Percentiles rank a stretch among this genome's conserved stretches.
Evolutionary conservation across 2,888 invertebrate genomes (phyloP).

Genomic region (Cenopis cana): DNA sequence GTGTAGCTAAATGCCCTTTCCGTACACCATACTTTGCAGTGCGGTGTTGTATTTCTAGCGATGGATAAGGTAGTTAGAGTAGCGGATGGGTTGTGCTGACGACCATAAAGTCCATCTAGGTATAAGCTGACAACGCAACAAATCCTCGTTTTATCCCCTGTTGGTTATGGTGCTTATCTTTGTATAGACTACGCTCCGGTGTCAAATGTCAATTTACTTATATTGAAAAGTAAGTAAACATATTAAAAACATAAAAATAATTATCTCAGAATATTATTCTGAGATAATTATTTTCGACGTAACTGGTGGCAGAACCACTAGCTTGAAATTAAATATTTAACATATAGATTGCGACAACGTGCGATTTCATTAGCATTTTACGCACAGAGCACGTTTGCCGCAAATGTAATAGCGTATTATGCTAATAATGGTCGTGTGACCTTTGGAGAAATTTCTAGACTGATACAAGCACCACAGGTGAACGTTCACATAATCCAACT

Average conservation of each 20-base stretch:
- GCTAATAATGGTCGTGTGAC: constrained; percentile 33
- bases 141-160: no score
- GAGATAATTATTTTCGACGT: constrained; percentile 6
- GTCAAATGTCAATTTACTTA: not conserved
- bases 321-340: constrained; percentile 22
- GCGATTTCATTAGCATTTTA: constrained; percentile 23
- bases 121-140: no score
- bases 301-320: constrained; percentile 12
- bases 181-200: no score
- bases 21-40: not conserved
- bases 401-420: constrained; percentile 29
- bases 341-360: constrained; percentile 21
- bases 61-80: no score
- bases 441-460: constrained; percentile 33
- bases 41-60: no score
- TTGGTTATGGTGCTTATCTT: no score
- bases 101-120: no score
- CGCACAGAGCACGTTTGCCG: constrained; percentile 19
- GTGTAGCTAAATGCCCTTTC: not conserved
- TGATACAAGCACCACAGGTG: not conserved
- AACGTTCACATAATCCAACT: not conserved
- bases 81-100: no score
- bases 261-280: no score
- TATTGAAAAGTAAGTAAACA: not conserved
- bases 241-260: no score